These are phyloP conservation scores for Ctenosaura bakeri DNA, from an alignment of 2,797 vertebrate species.

Conservation along the genomic window DNA sequence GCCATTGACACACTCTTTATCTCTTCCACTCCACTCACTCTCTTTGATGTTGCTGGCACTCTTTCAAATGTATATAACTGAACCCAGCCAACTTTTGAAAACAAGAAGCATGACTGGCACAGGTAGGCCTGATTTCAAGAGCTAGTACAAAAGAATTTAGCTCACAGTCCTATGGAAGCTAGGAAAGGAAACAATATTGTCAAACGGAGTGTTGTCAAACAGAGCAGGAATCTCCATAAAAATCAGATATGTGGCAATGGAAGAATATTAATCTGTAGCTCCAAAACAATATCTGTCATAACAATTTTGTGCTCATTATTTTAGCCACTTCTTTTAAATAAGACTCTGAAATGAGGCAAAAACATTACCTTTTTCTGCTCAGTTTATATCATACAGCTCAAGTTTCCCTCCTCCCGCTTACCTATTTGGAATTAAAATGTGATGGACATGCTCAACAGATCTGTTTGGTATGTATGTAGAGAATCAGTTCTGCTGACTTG, in stretches of 20 bases:
- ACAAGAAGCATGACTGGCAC: neutral
- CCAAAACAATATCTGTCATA: neutral
- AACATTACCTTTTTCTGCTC: neutral
- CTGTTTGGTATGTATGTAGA: neutral
- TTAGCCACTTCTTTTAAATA: neutral
- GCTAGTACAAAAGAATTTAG: neutral
- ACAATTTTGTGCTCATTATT: slow-evolving; percentile 1
- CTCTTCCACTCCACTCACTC: too few species aligned
- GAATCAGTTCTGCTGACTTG: slow-evolving; percentile 21
- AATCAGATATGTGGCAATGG: neutral
- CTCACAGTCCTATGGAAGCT: neutral
- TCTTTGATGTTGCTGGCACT: neutral
- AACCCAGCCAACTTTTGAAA: neutral
- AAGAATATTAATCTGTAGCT: neutral
- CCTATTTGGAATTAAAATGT: slow-evolving; percentile 19
- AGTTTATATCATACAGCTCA: neutral
- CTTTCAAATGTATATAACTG: neutral
- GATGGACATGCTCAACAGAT: slow-evolving; percentile 8
- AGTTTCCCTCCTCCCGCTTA: neutral
- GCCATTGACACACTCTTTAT: neutral
- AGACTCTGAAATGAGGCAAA: neutral
- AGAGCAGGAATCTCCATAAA: neutral
- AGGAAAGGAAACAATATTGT: neutral
- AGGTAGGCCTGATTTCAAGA: neutral
- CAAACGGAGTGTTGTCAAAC: neutral